Evolutionary conservation across 1,140 invertebrate genomes (phyloP), one percentile per base, ranked within the genome.

Genomic region (Drosophila nikananu): DNA sequence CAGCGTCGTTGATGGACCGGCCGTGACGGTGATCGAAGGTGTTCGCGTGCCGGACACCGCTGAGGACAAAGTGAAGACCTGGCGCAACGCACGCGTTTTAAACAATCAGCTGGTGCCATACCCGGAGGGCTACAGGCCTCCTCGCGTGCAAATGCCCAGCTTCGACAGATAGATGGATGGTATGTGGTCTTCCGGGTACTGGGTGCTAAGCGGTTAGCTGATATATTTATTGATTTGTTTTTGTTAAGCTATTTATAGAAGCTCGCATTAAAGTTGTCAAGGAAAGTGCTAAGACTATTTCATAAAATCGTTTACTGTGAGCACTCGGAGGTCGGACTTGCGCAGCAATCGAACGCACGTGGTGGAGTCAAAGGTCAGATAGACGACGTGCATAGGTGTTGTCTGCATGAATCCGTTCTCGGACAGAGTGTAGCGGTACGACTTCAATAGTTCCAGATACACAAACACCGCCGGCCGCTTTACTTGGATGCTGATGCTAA

Each of bases 51-150:
- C 97, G 0, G 97, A 98, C 78, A 96, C 97, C 61, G 96, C 97
- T 49, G 95, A 95, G 49, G 97, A 98, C 81, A 96, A 95, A 63
- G 92, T 94, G 13, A 96, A 96, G 83, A 96, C 95, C 3, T 98
- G 97, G 97, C 94, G 97, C 54, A 98, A 98, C 93, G 97, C 97
- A 1, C 93, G 97, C 65, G 97, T 98, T 2, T 96, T 98, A 27
- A 97, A 98, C 80, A 96, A 96, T 48, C 95, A 96, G 91, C 86
- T 97, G 61, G 93, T 97, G 27, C 95, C 95, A 51, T 96, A 96
- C 81, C 95, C 95, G 49, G 94, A 95, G 77, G 95, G 95, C 15
- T 96, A 95, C 68, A 94, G 94, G 83, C 95, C 95, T 70, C 94
- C 95, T 13, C 94, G 94, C 65, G 95, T 90, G 4, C 84, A 92